These are phyloP conservation scores for Steinernema hermaphroditum DNA, from an alignment of 2,888 invertebrate species.

Conservation along the genomic window DNA sequence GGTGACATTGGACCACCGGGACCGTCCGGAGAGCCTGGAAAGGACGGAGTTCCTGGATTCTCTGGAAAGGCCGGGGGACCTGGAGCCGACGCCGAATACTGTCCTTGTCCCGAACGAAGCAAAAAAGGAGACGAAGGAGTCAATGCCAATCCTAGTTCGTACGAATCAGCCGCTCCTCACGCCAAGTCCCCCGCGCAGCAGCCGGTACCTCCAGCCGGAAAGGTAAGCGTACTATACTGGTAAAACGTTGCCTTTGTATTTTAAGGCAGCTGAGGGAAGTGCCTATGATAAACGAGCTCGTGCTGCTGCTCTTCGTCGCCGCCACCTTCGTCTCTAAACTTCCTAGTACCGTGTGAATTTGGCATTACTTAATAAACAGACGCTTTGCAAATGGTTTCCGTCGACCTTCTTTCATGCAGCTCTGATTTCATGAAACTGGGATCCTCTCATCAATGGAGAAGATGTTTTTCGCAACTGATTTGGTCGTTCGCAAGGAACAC, in stretches of 20 bases:
- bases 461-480: no score
- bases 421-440: no score
- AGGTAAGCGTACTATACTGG: neutral
- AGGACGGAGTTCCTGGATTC: conserved; percentile 53
- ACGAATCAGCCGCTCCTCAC: neutral
- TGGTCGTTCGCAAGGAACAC: no score
- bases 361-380: neutral
- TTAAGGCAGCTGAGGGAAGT: neutral
- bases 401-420: no score
- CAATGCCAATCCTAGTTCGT: neutral
- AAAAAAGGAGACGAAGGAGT: conserved; percentile 12
- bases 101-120: neutral
- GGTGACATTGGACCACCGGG: conserved; percentile 33
- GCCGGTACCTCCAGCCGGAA: neutral
- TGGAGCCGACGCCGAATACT: conserved; percentile 36
- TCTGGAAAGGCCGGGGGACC: conserved; percentile 50
- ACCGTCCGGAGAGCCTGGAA: conserved; percentile 50
- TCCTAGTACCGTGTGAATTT: neutral
- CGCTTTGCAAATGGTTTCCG: neutral
- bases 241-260: neutral
- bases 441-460: no score
- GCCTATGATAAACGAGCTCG: neutral
- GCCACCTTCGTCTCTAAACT: neutral
- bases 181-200: conserved; percentile 1
- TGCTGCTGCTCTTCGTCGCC: conserved; percentile 16